Evolutionary conservation across 1,140 invertebrate species (phyloP), one percentile per base, ranked within the genome.

Genomic region (Drosophila littoralis): DNA sequence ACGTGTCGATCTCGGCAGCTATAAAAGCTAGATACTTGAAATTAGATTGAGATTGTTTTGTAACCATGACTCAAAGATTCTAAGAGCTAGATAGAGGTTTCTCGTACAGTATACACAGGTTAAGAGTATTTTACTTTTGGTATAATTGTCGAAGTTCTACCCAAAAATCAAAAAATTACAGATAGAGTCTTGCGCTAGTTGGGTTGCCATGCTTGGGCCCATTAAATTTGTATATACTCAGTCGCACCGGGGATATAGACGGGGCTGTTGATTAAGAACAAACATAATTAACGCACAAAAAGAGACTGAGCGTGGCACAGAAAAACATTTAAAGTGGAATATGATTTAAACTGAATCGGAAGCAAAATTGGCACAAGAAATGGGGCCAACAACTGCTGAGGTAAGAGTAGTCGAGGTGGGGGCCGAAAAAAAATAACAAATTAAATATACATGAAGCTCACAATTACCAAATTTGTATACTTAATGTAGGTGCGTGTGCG

Each of bases 391-490:
- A 52, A 48, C 60, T 6, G 35, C 36, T 13, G 22, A 33, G 40
- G 60, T 7, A 50, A 15, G 17, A 50, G 48, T 7, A 52, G 42
- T 33, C 15, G 12, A 32, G n/a, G 7, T 28, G 48, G 7, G 15
- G 22, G 35, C 35, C 9, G 7, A 36, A 46, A 61, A 68, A 50
- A 67, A 64, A 64, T 28, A 15, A 79, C 64, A 86, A 81, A 86
- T 85, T 85, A 85, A 79, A 85, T 86, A 85, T 85, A 79, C 82
- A 85, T 85, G 81, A 85, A 75, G 78, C 54, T 50, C 71, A 75
- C 81, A 86, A 85, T 85, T 85, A 86, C 82, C 69, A 79, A 83
- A 86, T 86, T 81, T 73, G 81, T 85, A 84, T 79, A 81, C 81
- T 86, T 75, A 77, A 74, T 85, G 75, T 64, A 12, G 55, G 22